Percentiles rank a stretch among this genome's conserved stretches.
These are phyloP conservation scores for Cacoxenus indagator DNA, from an alignment of 2,888 invertebrate species.

Conservation along the genomic window DNA sequence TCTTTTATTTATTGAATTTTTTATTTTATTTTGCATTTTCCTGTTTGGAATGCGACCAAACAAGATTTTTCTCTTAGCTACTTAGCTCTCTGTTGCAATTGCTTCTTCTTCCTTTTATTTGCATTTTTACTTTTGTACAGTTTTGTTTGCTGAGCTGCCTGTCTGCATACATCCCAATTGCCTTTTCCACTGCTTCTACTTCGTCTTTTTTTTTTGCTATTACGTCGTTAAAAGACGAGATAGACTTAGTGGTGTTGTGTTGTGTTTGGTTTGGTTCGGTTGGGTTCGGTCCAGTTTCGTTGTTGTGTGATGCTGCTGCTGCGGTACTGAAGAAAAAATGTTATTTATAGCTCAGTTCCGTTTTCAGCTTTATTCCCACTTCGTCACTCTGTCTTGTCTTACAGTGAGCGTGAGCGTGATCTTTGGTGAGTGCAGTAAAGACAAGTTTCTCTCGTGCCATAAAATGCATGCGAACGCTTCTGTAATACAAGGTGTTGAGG, in stretches of 20 bases:
- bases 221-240: slow-evolving; percentile 19
- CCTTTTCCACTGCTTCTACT: neutral
- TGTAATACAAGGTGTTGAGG: neutral
- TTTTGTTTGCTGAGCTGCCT: slow-evolving; percentile 14
- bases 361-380: neutral
- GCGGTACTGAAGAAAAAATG: neutral
- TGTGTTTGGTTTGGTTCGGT: neutral
- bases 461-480: neutral
- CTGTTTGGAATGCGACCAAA: slow-evolving; percentile 42
- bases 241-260: neutral
- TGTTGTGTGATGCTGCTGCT: neutral
- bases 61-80: slow-evolving; percentile 27
- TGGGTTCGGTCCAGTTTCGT: no score
- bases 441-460: neutral
- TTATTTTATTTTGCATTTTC: slow-evolving; percentile 3
- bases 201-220: slow-evolving; percentile 43
- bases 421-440: neutral
- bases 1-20: neutral
- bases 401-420: neutral
- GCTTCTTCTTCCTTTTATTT: neutral
- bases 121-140: slow-evolving; percentile 9
- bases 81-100: neutral
- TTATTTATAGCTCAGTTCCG: slow-evolving; percentile 1
- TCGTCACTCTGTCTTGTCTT: neutral
- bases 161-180: neutral